Evolutionary conservation across 2,888 invertebrate genomes (phyloP), one percentile per base, ranked within the genome.

Genomic region (Candidula unifasciata): DNA sequence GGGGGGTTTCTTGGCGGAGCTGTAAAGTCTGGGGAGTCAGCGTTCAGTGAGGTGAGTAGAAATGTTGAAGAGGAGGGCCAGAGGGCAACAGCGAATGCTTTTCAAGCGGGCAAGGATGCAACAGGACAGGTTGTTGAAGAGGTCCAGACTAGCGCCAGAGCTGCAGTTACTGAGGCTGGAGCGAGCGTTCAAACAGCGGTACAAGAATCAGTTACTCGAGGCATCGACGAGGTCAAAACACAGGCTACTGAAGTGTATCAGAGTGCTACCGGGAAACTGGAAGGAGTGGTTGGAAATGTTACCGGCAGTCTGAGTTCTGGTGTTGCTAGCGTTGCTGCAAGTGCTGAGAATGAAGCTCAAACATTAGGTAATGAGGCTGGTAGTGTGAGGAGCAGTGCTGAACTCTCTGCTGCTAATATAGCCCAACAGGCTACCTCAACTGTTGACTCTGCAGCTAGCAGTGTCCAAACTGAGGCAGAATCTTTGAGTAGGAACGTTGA

Each of bases 201-300:
- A 24, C 57, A 81, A 37, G 73, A 73, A 18, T 52, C 76, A 44
- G 76, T 73, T 3, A 60, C 66, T 44, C 54, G 52, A 69, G 81
- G 54, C 3, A 57, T 71, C 6, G 60, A 81, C 0, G 37, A n/a
- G 57, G 81, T 27, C 10, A 54, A 81, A 24, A 27, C 57, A 18
- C 52, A 54, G 16, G 81, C 44, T 8, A 30, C 52, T 21, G 73
- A 81, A 10, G 64, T 27, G 16, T 44, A 27, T 57, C 52, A 60
- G 33, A 66, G 24, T 21, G 74, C 27, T 6, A 18, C 66, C 8
- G 69, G 24, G 18, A 81, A 73, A 35, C 10, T 73, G 0, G 73
- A 73, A 16, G 60, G 60, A 24, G 54, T 37, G 8, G 82, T 35
- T 66, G 64, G 27, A 27, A 64, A 35, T 13, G 66, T 57, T 8